phyloP scores from a whole-genome alignment of 2,113 vertebrate genomes.

The Capricornis sumatraensis region DNA sequence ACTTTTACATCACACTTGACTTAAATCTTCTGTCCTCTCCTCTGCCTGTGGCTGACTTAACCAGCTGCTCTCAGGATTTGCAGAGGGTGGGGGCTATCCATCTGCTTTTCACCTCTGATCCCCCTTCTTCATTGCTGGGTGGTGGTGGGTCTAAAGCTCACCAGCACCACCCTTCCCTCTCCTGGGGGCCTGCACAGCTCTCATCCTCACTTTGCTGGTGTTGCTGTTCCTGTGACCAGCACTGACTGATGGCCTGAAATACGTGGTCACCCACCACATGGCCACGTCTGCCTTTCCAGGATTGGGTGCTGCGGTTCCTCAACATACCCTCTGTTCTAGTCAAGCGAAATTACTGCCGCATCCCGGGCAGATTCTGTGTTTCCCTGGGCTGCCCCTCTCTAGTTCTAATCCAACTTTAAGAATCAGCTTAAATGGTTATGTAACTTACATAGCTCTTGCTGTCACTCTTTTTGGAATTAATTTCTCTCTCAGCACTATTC shows the following conservation, averaged over 20 bases:
- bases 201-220: neutral
- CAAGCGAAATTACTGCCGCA: neutral
- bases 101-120: neutral
- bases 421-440: neutral
- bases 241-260: neutral
- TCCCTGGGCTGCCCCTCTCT: neutral
- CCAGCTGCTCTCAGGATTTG: neutral
- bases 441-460: neutral
- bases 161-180: neutral
- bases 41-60: neutral
- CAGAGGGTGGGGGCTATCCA: neutral
- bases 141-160: neutral
- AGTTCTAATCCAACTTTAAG: neutral
- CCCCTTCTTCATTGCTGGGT: neutral
- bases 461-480: neutral
- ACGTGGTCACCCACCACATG: neutral
- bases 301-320: neutral
- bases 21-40: neutral
- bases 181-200: neutral
- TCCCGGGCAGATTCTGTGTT: neutral
- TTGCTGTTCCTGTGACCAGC: neutral
- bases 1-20: neutral
- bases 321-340: neutral
- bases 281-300: neutral
- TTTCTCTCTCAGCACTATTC: neutral